Base-by-base conservation (phyloP, 1,140 invertebrate genomes). In the Vollenhovia emeryi region DNA sequence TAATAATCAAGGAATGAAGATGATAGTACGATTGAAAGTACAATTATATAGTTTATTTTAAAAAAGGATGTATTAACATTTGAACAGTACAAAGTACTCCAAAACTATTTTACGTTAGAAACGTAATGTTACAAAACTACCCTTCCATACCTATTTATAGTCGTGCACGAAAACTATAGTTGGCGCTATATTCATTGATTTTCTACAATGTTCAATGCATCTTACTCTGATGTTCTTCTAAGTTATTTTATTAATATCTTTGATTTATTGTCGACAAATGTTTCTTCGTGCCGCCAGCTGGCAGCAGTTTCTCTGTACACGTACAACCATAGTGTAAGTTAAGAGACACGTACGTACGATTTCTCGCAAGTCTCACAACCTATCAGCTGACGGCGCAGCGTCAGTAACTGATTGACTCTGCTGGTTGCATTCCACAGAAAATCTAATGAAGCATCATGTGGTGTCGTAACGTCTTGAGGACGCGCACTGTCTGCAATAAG, bases 241-340 rank as follows among this genome's bases (percentile, higher is more conserved):
- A 24, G 45, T 62, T 30, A 24, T 33, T 27, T 33, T 55, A 62
- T 66, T 43, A n/a, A 78, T 24, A 36, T 36, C 24, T 33, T 43
- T 87, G 3, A 1, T 15, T 13, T 18, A 52, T 55, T 50, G n/a
- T 9, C 55, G 71, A 71, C 45, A 30, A 87, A 69, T n/a, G 2
- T 64, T 57, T 4, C 3, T 52, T n/a, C 3, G 8, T 69, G 4
- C 45, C 86, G 36, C 55, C 21, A 88, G 87, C n/a, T 85, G 87
- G 87, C 87, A 88, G 82, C 82, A 83, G 68, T 40, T 83, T 48
- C 52, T 48, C 8, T 11, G 24, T 7, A 30, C 15, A 64, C n/a
- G n/a, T 36, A 11, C 18, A 33, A 9, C 15, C 73, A 6, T 48
- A 76, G n/a, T n/a, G 24, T 3, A 48, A 40, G 15, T 66, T 24